Base-by-base conservation (phyloP, 2,888 invertebrate genomes). In the Nomada flava region DNA sequence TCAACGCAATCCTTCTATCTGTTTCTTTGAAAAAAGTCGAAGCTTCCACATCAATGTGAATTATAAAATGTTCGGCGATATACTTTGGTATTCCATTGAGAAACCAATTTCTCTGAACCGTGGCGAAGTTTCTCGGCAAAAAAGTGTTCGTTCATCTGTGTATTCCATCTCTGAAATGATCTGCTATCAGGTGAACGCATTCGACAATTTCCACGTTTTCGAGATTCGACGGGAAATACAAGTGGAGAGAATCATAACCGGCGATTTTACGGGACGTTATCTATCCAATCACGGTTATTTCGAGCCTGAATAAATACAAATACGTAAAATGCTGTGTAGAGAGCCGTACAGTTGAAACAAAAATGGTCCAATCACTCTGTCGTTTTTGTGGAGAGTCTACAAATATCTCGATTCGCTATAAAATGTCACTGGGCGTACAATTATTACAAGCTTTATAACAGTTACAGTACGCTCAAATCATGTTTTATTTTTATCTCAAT, bases 71-170 rank as follows among this genome's bases (percentile, higher is more conserved):
- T 15, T 29, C 20, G 20, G 52, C 50, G 29, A 70, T 10, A 50
- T 59, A 50, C 26, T 60, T n/a, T 29, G 44, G 57, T 52, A 52
- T 71, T 50, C 52, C 60, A 62, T 50, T 20, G 29, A n/a, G 50
- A 13, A 50, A 71, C 36, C 70, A 62, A 71, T 62, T 60, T 60
- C 50, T 52, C 60, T 15, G 11, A n/a, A 50, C 23, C 52, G 36
- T n/a, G 23, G 47, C 15, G 36, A 60, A 60, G 70, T 71, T 50
- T 29, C 15, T 15, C 44, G n/a, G 13, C 47, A 47, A 69, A 69
- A 36, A 69, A 47, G 59, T n/a, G 47, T 26, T n/a, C 69, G 69
- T 59, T 47, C 47, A 26, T 7, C 47, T n/a, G 69, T 50, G 23
- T 18, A 23, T 20, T 44, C 59, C 59, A 18, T 57, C 26, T n/a